A percentile compares a stretch with the other conserved stretches of the same genome.
Evolutionary conservation across 2,113 vertebrate species (phyloP).

Genomic region (Hippocampus mohnikei): DNA sequence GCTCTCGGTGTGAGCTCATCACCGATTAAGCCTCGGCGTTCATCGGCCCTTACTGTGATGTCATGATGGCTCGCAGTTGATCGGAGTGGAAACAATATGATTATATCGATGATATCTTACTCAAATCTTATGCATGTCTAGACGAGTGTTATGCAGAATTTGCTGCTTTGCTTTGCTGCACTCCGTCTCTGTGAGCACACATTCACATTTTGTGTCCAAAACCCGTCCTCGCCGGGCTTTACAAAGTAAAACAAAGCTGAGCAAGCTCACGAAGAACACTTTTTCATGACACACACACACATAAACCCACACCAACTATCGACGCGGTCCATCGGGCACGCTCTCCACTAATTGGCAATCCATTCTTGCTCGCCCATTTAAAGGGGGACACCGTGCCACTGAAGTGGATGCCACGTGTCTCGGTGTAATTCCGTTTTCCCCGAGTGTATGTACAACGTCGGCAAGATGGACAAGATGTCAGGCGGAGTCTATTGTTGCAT

Average conservation of each 20-base stretch:
- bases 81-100: too few relatives aligned
- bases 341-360: conserved; percentile 44
- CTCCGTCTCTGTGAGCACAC: not conserved
- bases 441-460: not conserved
- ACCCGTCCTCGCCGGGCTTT: not conserved
- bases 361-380: conserved; percentile 50
- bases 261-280: not conserved
- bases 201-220: not conserved
- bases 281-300: not conserved
- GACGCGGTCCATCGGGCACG: not conserved
- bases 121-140: not conserved
- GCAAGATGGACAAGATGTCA: conserved; percentile 31
- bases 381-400: conserved; percentile 38
- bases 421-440: conserved; percentile 14
- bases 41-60: too few relatives aligned
- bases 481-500: conserved; percentile 43
- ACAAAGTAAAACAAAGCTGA: not conserved
- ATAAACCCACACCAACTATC: conserved; percentile 2
- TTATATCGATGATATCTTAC: too few relatives aligned
- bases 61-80: too few relatives aligned
- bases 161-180: not conserved
- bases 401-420: conserved; percentile 24
- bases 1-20: conserved; percentile 18
- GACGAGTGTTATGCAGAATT: not conserved
- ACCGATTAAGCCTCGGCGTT: conserved; percentile 8